Percentiles rank a stretch among this genome's conserved stretches.
phyloP scores from a whole-genome alignment of 1,140 invertebrate species.

The Vanessa tameamea region DNA sequence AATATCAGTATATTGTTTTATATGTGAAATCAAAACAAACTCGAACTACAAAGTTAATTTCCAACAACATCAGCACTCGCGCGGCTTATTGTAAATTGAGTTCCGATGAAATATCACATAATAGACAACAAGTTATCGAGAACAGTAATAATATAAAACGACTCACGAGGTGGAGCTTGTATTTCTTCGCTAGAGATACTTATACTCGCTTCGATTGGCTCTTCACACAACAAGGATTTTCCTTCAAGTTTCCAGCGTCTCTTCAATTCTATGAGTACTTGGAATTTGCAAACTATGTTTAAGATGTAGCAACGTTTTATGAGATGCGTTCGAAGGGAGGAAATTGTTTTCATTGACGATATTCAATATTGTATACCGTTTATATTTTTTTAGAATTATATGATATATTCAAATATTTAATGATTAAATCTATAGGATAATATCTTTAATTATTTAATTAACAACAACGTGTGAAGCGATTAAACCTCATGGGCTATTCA shows the following conservation, averaged over 20 bases:
- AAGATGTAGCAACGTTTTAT: constrained; percentile 18
- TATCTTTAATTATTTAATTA: too few species aligned
- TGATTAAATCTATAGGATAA: too few species aligned
- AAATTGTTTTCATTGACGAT: constrained; percentile 9
- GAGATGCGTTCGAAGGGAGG: constrained; percentile 8
- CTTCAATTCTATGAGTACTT: constrained; percentile 8
- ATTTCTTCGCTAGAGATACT: constrained; percentile 30
- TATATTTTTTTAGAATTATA: neutral
- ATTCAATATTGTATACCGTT: neutral
- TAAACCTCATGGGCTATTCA: too few species aligned
- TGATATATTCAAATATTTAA: neutral
- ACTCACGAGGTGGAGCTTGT: constrained; percentile 16
- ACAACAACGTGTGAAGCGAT: too few species aligned
- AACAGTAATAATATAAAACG: constrained; percentile 20
- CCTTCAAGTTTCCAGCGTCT: constrained; percentile 17
- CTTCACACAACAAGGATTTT: constrained; percentile 27
- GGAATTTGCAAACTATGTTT: constrained; percentile 23
- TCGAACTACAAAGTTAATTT: constrained; percentile 2
- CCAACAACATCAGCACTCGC: constrained; percentile 2
- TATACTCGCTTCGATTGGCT: constrained; percentile 30
- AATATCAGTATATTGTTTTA: neutral
- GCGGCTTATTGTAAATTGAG: constrained; percentile 1
- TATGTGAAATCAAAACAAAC: constrained; percentile 8
- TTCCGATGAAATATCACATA: constrained; percentile 15
- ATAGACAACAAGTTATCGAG: constrained; percentile 18